Percentiles rank a stretch among this genome's conserved stretches.
Conservation (phyloP, 2,888 invertebrate species). For the Pammene aurita region DNA sequence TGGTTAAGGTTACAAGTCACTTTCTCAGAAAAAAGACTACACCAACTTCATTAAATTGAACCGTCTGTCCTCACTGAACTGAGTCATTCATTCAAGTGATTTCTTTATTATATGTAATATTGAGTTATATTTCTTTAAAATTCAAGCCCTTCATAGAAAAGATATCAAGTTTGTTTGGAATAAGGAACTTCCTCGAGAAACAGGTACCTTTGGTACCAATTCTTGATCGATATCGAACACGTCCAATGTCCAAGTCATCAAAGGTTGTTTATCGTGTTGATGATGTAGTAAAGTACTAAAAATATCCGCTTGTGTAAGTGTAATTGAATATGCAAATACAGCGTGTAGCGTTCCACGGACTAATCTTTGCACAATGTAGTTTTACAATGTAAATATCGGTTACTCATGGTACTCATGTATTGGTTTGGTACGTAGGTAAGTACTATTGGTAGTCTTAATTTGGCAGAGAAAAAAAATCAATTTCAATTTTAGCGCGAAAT, state of each 20-base stretch:
- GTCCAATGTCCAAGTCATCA: slow-evolving; percentile 21
- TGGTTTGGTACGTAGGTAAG: no score
- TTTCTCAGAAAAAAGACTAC: slow-evolving; percentile 35
- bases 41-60: slow-evolving; percentile 27
- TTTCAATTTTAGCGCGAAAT: background rate
- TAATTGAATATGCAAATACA: slow-evolving; percentile 35
- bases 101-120: slow-evolving; percentile 11
- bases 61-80: slow-evolving; percentile 29
- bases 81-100: slow-evolving; percentile 32
- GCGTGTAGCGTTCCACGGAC: slow-evolving; percentile 5
- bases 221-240: slow-evolving; percentile 6
- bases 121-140: background rate
- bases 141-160: background rate
- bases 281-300: slow-evolving; percentile 34
- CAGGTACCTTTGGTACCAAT: background rate
- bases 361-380: slow-evolving; percentile 13
- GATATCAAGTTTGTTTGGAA: background rate
- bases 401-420: background rate
- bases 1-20: slow-evolving; percentile 18
- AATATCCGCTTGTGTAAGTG: slow-evolving; percentile 34
- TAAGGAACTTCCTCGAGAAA: background rate
- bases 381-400: background rate
- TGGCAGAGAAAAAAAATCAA: no score
- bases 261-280: slow-evolving; percentile 22
- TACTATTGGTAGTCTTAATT: background rate